phyloP scores from a whole-genome alignment of 2,797 vertebrate genomes.

The Sebastes goodei region DNA sequence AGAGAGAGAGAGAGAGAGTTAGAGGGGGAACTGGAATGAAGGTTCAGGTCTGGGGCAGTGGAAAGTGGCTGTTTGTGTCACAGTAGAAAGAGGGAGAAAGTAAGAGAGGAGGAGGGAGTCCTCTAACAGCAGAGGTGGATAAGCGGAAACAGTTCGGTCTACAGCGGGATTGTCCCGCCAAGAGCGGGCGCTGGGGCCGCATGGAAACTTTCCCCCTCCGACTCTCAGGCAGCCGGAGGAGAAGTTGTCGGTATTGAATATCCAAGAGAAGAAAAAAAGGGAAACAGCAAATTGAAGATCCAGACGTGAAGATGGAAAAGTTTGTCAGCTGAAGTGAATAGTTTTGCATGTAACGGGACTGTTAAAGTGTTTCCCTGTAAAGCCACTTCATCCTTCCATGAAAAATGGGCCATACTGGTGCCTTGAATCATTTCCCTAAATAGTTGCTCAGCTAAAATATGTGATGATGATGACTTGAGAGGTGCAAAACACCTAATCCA shows the following conservation, averaged over 20 bases:
- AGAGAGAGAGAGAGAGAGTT: background rate
- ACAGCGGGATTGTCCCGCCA: slow-evolving; percentile 68
- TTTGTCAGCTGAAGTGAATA: slow-evolving; percentile 75
- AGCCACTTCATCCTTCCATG: slow-evolving; percentile 36
- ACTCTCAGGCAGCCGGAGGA: slow-evolving; percentile 58
- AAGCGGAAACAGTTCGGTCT: slow-evolving; percentile 70
- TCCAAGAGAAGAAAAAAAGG: slow-evolving; percentile 70
- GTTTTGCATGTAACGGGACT: slow-evolving; percentile 64
- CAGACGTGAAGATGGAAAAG: slow-evolving; percentile 83
- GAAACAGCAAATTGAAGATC: slow-evolving; percentile 80
- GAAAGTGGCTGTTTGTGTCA: slow-evolving; percentile 66
- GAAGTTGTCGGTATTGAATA: slow-evolving; percentile 78
- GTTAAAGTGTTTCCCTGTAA: slow-evolving; percentile 61
- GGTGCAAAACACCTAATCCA: background rate
- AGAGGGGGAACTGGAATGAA: slow-evolving; percentile 34
- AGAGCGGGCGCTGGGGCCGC: slow-evolving; percentile 62
- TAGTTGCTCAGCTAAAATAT: background rate
- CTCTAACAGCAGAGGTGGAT: slow-evolving; percentile 59
- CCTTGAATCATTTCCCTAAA: slow-evolving; percentile 11
- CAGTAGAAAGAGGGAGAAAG: slow-evolving; percentile 46
- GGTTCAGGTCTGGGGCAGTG: slow-evolving; percentile 66
- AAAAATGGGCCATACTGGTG: slow-evolving; percentile 20
- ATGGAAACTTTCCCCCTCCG: slow-evolving; percentile 80
- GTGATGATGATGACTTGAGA: background rate
- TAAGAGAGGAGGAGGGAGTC: slow-evolving; percentile 39